Evolutionary conservation across 2,113 vertebrate species (phyloP).

Genomic region (Semnornis frantzii): DNA sequence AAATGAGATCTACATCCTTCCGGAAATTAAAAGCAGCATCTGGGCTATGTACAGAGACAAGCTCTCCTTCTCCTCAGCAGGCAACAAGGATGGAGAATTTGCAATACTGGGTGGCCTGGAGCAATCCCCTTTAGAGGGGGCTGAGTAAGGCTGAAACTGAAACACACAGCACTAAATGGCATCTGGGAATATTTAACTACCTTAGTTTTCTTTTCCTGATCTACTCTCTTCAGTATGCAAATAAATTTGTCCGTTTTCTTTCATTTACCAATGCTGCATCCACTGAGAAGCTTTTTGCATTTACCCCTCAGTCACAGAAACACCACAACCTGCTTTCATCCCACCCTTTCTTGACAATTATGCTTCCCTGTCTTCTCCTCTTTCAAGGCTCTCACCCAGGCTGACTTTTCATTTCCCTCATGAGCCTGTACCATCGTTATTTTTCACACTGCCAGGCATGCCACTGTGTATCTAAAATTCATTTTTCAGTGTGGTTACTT

Average conservation of each 20-base stretch:
- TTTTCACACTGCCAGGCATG: background rate
- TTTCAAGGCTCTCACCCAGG: background rate
- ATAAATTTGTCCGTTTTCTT: background rate
- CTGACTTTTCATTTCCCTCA: background rate
- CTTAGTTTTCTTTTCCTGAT: background rate
- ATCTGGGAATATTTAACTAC: background rate
- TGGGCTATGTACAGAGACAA: rapidly evolving
- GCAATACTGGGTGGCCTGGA: background rate
- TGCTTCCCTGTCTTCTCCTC: background rate
- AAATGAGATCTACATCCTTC: background rate
- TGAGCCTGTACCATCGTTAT: background rate
- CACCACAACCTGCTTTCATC: background rate
- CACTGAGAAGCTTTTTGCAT: background rate
- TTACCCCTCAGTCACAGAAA: background rate
- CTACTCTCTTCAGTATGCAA: background rate
- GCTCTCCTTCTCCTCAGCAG: background rate
- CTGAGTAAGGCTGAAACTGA: background rate
- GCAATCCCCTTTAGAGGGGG: background rate
- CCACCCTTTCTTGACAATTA: background rate
- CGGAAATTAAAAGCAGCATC: background rate
- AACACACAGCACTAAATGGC: background rate
- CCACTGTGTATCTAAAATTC: background rate
- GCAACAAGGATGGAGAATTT: background rate
- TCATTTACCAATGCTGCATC: background rate
- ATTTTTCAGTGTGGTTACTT: background rate